These are phyloP conservation scores for Halcyon badia DNA, from an alignment of 2,797 vertebrate genomes.

Conservation along the genomic window DNA sequence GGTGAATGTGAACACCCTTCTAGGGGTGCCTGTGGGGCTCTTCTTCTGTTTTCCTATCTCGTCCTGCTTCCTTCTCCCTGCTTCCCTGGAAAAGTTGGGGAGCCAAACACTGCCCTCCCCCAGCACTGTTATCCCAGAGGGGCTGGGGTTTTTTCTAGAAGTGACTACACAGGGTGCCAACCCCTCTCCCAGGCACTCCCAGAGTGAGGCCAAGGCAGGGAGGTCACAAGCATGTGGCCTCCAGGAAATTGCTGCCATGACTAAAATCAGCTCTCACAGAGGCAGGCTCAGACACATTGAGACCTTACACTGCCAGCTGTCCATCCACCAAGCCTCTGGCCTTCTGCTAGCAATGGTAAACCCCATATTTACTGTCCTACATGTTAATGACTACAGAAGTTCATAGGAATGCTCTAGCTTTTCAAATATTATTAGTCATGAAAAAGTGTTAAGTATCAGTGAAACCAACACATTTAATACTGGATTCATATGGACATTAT, in stretches of 20 bases:
- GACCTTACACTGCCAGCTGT: fast-evolving
- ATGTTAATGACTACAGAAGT: not conserved
- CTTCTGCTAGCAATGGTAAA: not conserved
- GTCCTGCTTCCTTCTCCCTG: not conserved
- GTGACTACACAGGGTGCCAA: not conserved
- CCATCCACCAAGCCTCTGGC: not conserved
- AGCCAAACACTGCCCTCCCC: fast-evolving
- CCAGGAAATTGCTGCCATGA: not conserved
- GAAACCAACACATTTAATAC: not conserved
- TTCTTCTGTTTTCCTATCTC: not conserved
- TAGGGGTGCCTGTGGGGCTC: not conserved
- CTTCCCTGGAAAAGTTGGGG: not conserved
- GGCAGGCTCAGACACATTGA: not conserved
- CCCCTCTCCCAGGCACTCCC: fast-evolving
- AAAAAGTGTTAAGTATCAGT: not conserved
- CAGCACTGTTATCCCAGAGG: fast-evolving
- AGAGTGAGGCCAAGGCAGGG: fast-evolving
- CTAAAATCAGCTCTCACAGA: not conserved
- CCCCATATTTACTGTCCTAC: not conserved
- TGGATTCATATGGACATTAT: not conserved
- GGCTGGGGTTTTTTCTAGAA: fast-evolving
- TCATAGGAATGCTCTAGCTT: fast-evolving
- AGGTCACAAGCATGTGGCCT: not conserved
- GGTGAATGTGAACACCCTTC: not conserved
- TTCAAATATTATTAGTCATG: not conserved